These are phyloP conservation scores for Punctoribates punctum DNA, from an alignment of 2,888 invertebrate species.

Conservation along the genomic window DNA sequence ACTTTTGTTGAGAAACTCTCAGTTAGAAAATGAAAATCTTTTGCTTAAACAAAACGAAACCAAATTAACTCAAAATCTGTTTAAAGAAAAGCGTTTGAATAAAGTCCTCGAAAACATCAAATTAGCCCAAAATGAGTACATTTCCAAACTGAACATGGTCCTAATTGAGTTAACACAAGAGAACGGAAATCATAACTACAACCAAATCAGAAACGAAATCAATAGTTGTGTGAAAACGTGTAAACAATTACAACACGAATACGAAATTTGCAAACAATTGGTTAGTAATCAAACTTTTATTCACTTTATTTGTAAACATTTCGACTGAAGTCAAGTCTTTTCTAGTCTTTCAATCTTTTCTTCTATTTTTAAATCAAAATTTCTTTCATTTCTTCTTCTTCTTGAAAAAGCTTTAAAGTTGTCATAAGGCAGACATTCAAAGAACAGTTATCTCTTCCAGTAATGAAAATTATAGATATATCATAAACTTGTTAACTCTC, in stretches of 20 bases:
- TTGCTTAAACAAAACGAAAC: not conserved
- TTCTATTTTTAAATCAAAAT: not conserved
- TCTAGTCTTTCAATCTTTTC: not conserved
- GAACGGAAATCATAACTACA: not conserved
- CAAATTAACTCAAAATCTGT: not conserved
- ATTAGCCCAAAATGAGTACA: constrained; percentile 15
- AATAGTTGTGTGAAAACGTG: constrained; percentile 8
- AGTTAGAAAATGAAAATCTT: constrained; percentile 23
- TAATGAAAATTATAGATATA: too few species aligned
- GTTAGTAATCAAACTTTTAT: not conserved
- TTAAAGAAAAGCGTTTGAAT: not conserved
- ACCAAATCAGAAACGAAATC: not conserved
- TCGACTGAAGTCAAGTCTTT: not conserved
- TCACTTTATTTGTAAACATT: not conserved
- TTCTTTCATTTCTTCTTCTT: not conserved
- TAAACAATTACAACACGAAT: constrained; percentile 24
- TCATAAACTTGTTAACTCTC: too few species aligned
- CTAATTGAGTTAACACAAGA: not conserved
- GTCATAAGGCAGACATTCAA: too few species aligned
- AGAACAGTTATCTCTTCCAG: too few species aligned
- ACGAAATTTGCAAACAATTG: not conserved
- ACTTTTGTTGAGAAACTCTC: constrained; percentile 16
- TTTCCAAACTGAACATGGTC: not conserved
- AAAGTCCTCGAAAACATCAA: constrained; percentile 11
- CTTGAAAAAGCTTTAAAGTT: too few species aligned